These are phyloP conservation scores for Acleris literana DNA, from an alignment of 2,888 invertebrate genomes.

Conservation along the genomic window DNA sequence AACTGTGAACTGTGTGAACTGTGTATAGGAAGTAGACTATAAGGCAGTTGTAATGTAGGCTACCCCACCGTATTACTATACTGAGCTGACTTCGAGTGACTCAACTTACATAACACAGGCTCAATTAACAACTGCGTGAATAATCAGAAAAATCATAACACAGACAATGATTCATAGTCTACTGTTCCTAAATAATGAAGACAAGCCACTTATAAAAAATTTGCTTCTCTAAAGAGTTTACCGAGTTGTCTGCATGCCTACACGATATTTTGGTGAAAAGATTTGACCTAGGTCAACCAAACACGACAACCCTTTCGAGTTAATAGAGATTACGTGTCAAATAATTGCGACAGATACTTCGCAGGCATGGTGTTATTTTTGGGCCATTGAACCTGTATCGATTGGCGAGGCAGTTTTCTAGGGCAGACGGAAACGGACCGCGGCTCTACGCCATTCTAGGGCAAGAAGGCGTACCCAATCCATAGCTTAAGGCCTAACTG, in stretches of 20 bases:
- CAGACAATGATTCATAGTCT: not conserved
- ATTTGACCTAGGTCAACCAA: not conserved
- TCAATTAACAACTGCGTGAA: slow-evolving; percentile 16
- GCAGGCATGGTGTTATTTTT: slow-evolving; percentile 48
- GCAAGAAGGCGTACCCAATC: slow-evolving; percentile 27
- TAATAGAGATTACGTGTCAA: not conserved
- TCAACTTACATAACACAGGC: slow-evolving; percentile 21
- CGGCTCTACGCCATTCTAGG: slow-evolving; percentile 31
- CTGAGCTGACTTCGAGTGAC: slow-evolving; percentile 14
- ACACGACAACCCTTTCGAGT: not conserved
- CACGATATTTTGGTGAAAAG: too few relatives aligned
- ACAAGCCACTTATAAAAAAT: too few relatives aligned
- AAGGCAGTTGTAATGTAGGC: slow-evolving; percentile 22
- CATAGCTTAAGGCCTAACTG: slow-evolving; percentile 13
- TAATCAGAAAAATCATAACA: slow-evolving; percentile 19
- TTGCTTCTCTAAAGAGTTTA: too few relatives aligned
- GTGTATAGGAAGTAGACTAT: slow-evolving; percentile 6
- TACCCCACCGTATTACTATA: slow-evolving; percentile 25
- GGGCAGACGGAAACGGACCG: slow-evolving; percentile 55
- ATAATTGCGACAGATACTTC: slow-evolving; percentile 4
- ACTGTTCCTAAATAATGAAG: not conserved
- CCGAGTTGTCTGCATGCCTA: too few relatives aligned
- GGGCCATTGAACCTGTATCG: slow-evolving; percentile 65
- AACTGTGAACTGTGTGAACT: not conserved
- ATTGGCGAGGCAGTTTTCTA: slow-evolving; percentile 57